Evolutionary conservation across 2,113 vertebrate species (phyloP).

Genomic region (Perccottus glenii): DNA sequence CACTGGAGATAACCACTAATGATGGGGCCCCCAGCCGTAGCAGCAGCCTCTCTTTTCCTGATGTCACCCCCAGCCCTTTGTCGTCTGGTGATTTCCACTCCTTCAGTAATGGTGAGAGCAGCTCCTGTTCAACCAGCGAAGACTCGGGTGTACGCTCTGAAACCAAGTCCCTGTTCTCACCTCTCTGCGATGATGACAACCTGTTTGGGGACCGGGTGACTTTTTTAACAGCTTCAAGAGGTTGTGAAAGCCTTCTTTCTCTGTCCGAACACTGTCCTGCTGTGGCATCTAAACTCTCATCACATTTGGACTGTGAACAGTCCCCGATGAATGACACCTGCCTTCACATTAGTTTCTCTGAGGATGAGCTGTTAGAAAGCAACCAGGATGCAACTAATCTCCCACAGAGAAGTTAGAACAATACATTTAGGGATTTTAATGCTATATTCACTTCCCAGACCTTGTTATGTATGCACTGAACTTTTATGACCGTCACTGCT

Average conservation of each 20-base stretch:
- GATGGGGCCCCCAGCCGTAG: constrained; percentile 46
- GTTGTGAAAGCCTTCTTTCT: constrained; percentile 59
- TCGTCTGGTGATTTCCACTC: constrained; percentile 77
- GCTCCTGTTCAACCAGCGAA: constrained; percentile 77
- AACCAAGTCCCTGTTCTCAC: constrained; percentile 64
- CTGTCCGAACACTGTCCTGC: constrained; percentile 13
- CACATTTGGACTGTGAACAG: constrained; percentile 43
- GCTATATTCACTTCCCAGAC: constrained; percentile 35
- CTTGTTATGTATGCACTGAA: constrained; percentile 41
- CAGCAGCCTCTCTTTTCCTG: constrained; percentile 76
- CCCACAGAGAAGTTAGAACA: constrained; percentile 62
- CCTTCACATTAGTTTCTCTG: constrained; percentile 87
- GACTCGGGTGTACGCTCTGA: constrained; percentile 74
- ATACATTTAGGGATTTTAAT: constrained; percentile 32
- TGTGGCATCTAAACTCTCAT: constrained; percentile 18
- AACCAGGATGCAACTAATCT: constrained; percentile 60
- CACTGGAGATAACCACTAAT: constrained; percentile 18
- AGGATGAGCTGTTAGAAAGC: constrained; percentile 82
- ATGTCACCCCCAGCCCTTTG: constrained; percentile 75
- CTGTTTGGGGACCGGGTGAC: constrained; percentile 64
- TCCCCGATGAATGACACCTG: constrained; percentile 78
- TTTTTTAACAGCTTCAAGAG: constrained; percentile 69
- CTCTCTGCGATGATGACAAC: constrained; percentile 66
- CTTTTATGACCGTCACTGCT: constrained; percentile 44
- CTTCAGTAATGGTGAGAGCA: constrained; percentile 67